Evolutionary conservation across 2,888 invertebrate genomes (phyloP), one percentile per base, ranked within the genome.

Genomic region (Ellobium chinense): DNA sequence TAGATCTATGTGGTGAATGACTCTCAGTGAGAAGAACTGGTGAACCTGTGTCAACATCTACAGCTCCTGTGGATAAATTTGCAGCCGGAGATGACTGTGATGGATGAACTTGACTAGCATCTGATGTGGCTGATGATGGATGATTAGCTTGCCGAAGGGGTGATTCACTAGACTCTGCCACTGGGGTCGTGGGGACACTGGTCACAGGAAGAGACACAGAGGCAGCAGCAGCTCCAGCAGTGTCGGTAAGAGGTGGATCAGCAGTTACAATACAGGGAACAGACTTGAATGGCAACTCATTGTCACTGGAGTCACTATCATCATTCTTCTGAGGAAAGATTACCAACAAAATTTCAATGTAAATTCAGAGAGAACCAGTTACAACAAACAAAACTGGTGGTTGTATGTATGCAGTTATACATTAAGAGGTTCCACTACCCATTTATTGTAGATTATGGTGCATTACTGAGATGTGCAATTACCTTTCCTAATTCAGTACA

Each of bases 281-380:
- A n/a, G 21, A 9, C 1, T 34, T 29, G n/a, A 5, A 56, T 2
- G 36, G 36, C 37, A 24, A 24, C 9, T 56, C 72, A 60, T 72
- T 58, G 37, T 46, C 36, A 24, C 56, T 36, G 14, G 72, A 72
- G 21, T 72, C 72, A 36, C 72, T 72, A 36, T 56, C 56, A 60
- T 72, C 72, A 34, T 60, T 24, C 27, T 7, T 72, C 72, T 72
- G 60, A 2, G 18, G 37, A 72, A 7, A 46, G 18, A 46, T 18
- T n/a, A n/a, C n/a, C n/a, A n/a, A n/a, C n/a, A n/a, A n/a, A n/a
- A n/a, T n/a, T n/a, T n/a, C n/a, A n/a, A n/a, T n/a, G n/a, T n/a
- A n/a, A n/a, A n/a, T n/a, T n/a, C n/a, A n/a, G n/a, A n/a, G n/a
- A n/a, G n/a, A n/a, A n/a, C n/a, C n/a, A n/a, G n/a, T n/a, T n/a